These are phyloP conservation scores for Stenodera caucasica DNA, from an alignment of 2,888 invertebrate genomes.

Conservation along the genomic window DNA sequence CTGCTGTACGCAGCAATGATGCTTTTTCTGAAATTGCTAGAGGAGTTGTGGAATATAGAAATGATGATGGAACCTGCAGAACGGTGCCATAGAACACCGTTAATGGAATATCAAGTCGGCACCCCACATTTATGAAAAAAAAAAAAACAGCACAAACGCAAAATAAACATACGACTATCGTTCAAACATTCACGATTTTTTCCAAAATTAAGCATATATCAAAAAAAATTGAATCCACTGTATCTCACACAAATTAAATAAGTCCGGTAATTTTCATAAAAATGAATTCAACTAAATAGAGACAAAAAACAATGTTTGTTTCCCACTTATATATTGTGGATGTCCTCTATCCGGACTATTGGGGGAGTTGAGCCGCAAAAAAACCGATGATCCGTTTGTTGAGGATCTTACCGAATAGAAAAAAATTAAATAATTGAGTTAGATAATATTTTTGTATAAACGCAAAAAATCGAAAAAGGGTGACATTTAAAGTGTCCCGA, in stretches of 20 bases:
- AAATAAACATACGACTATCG: no score
- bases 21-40: conserved; percentile 5
- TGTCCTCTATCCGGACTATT: neutral
- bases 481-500: no score
- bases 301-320: neutral
- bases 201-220: no score
- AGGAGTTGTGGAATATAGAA: neutral
- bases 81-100: neutral
- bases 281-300: no score
- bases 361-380: neutral
- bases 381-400: conserved; percentile 1
- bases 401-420: neutral
- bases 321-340: neutral
- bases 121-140: no score
- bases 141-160: neutral
- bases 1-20: conserved; percentile 36
- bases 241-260: no score
- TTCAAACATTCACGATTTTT: no score
- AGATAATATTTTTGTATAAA: neutral
- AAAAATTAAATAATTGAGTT: conserved; percentile 3
- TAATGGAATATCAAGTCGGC: neutral
- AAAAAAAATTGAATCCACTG: no score
- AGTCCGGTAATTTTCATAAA: no score
- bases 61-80: neutral
- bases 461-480: no score